A percentile compares a stretch with the other conserved stretches of the same genome.
Conservation (phyloP, 64 coral and sea anemone genomes). For the Actinia tenebrosa region DNA sequence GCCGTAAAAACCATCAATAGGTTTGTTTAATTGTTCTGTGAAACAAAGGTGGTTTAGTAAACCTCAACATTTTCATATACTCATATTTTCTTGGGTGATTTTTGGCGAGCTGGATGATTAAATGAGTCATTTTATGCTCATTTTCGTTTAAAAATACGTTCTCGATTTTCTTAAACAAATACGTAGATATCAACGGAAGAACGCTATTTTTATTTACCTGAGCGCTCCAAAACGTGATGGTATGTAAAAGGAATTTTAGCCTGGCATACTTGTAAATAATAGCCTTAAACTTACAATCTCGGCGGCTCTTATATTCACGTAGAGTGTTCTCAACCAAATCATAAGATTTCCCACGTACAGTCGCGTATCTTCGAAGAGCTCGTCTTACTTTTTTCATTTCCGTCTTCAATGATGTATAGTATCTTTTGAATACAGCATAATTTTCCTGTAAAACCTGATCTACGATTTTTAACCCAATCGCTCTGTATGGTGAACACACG, state of each 20-base stretch:
- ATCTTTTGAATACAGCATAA: not conserved
- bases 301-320: not conserved
- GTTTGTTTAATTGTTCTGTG: slow-evolving; percentile 19
- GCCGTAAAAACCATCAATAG: too few species aligned
- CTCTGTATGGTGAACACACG: not conserved
- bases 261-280: not conserved
- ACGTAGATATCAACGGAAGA: slow-evolving; percentile 14
- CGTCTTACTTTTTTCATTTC: not conserved
- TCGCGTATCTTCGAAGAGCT: not conserved
- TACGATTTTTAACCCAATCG: not conserved
- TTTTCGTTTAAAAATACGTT: slow-evolving; percentile 34
- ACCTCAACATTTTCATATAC: slow-evolving; percentile 18
- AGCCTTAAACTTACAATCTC: not conserved
- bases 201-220: not conserved
- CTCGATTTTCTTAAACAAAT: slow-evolving; percentile 42
- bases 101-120: not conserved
- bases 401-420: not conserved
- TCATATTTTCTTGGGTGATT: not conserved
- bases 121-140: not conserved
- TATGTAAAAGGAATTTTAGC: not conserved
- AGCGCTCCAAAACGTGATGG: not conserved
- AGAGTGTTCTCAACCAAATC: not conserved
- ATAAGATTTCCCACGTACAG: not conserved
- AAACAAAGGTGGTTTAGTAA: slow-evolving; percentile 29
- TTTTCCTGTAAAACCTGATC: not conserved